A percentile compares a stretch with the other conserved stretches of the same genome.
phyloP scores from a whole-genome alignment of 2,113 vertebrate species.

The Erythrolamprus reginae region DNA sequence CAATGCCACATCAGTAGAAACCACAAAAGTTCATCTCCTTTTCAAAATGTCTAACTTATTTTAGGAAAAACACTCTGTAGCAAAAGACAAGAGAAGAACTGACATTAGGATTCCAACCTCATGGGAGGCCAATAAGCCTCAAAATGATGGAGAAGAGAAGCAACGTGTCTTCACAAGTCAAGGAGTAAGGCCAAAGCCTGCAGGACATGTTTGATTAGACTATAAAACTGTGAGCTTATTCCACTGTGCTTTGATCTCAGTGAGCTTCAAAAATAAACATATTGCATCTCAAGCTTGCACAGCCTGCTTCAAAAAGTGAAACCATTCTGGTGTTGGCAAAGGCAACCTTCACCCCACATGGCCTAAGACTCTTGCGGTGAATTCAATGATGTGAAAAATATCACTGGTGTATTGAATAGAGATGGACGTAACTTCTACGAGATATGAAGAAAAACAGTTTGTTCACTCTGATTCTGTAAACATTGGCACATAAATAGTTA shows the following conservation, averaged over 20 bases:
- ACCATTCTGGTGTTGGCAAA: neutral
- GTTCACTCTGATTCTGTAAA: neutral
- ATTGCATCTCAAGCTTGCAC: neutral
- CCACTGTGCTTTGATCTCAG: neutral
- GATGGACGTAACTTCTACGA: neutral
- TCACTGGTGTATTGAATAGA: neutral
- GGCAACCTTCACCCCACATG: neutral
- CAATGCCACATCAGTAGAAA: conserved; percentile 11
- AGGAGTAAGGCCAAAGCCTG: neutral
- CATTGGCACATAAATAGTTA: neutral
- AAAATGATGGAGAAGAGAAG: neutral
- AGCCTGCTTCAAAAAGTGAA: neutral
- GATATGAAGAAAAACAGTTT: neutral
- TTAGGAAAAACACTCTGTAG: neutral
- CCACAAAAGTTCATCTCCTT: conserved; percentile 1
- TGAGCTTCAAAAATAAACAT: neutral
- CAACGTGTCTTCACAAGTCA: neutral
- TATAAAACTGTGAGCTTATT: neutral
- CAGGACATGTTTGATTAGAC: neutral
- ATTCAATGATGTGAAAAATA: neutral
- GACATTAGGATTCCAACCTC: neutral
- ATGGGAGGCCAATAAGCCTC: neutral
- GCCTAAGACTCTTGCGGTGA: neutral
- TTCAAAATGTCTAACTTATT: neutral
- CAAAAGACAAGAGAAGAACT: neutral